A percentile compares a stretch with the other conserved stretches of the same genome.
These are phyloP conservation scores for Agrochola circellaris DNA, from an alignment of 2,888 invertebrate species.

Conservation along the genomic window DNA sequence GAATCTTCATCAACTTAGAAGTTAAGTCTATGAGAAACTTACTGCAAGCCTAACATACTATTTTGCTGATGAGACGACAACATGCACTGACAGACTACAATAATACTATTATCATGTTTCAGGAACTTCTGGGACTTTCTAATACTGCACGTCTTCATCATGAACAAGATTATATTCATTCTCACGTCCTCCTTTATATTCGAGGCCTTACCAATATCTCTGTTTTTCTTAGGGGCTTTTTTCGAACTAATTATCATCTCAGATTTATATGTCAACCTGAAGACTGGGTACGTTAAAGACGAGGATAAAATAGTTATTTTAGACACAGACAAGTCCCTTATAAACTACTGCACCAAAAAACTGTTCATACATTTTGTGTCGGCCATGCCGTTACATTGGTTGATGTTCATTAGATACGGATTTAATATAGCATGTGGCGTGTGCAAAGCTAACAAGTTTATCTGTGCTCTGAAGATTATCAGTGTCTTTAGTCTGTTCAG, in stretches of 20 bases:
- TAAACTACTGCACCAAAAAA: slow-evolving; percentile 30
- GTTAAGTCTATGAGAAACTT: neutral
- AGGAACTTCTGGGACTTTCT: slow-evolving; percentile 53
- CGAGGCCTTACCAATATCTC: slow-evolving; percentile 12
- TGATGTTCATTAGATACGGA: slow-evolving; percentile 46
- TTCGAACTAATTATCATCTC: slow-evolving; percentile 49
- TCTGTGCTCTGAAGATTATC: slow-evolving; percentile 40
- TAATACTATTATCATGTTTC: slow-evolving; percentile 26
- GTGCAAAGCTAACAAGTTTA: slow-evolving; percentile 47
- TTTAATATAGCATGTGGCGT: slow-evolving; percentile 34
- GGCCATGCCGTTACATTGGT: slow-evolving; percentile 46
- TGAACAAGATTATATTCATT: slow-evolving; percentile 48
- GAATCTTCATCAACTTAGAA: neutral
- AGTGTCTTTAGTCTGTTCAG: slow-evolving; percentile 41
- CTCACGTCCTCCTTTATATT: slow-evolving; percentile 49
- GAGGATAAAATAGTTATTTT: slow-evolving; percentile 42
- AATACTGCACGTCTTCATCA: slow-evolving; percentile 47
- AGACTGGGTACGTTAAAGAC: slow-evolving; percentile 46
- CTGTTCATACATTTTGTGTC: slow-evolving; percentile 42
- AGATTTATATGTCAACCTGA: slow-evolving; percentile 49
- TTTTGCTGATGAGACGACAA: neutral
- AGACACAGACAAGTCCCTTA: slow-evolving; percentile 4
- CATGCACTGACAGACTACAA: neutral
- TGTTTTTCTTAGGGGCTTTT: slow-evolving; percentile 23
- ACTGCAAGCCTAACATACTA: neutral